A percentile compares a stretch with the other conserved stretches of the same genome.
These are phyloP conservation scores for Lerema accius DNA, from an alignment of 1,140 invertebrate species.

Conservation along the genomic window DNA sequence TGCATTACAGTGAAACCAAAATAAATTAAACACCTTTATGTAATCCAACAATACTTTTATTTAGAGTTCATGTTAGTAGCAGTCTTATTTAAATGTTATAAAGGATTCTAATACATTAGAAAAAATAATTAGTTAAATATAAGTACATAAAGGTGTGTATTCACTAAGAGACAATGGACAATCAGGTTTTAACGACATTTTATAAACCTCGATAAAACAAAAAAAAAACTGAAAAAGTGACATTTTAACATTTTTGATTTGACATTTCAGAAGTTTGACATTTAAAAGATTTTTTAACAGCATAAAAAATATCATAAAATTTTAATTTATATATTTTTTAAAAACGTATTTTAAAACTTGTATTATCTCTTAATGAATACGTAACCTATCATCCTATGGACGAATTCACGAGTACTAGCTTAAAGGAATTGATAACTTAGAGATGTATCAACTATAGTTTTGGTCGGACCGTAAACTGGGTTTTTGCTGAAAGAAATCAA, in stretches of 20 bases:
- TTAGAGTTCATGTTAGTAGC: conserved; percentile 49
- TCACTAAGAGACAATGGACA: conserved; percentile 20
- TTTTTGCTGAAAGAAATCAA: conserved; percentile 17
- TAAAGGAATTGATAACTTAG: conserved; percentile 16
- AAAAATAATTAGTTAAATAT: conserved; percentile 10
- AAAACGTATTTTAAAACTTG: too few species aligned
- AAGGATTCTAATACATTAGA: conserved; percentile 32
- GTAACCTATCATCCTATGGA: conserved; percentile 12
- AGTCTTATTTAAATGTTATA: conserved; percentile 52
- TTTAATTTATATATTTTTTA: too few species aligned
- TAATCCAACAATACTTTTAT: conserved; percentile 69
- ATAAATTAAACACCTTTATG: conserved; percentile 60
- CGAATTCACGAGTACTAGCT: conserved; percentile 7
- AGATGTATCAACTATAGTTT: conserved; percentile 24
- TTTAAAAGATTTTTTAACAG: too few species aligned
- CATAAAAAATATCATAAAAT: too few species aligned
- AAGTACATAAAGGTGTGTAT: conserved; percentile 19
- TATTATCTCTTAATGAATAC: conserved; percentile 3
- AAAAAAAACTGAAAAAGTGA: too few species aligned
- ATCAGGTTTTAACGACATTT: not conserved
- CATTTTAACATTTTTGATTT: too few species aligned
- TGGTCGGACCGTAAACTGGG: conserved; percentile 9
- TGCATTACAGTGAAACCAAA: conserved; percentile 41
- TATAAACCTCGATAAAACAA: not conserved
- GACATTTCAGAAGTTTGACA: too few species aligned